Base-by-base conservation (phyloP, 2,888 invertebrate species). In the Hypsopygia costalis region DNA sequence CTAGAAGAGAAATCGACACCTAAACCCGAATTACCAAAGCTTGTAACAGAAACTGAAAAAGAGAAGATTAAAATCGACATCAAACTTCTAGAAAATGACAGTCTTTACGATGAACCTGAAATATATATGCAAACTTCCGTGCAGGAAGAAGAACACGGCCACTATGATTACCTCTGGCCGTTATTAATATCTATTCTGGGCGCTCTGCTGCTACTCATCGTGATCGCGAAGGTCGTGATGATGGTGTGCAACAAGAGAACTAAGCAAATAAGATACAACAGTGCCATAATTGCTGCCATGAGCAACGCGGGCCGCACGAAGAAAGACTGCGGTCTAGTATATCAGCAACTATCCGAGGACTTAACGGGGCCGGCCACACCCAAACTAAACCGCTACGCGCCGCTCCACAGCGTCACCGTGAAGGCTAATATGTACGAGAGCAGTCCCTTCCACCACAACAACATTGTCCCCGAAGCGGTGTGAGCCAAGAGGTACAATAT, bases 271-370 rank as follows among this genome's bases (percentile, higher is more conserved):
- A 74, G 83, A 67, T 89, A 88, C 56, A 88, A 88, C 71, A 87
- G 86, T 78, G 87, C 88, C 78, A 85, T 88, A 60, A 81, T 87
- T 46, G 87, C 87, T 22, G 87, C 86, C 41, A 88, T 91, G 90
- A 89, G 87, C 58, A 82, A 91, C 48, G 80, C 82, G 47, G 69
- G 79, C 10, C 87, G 88, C 46, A 86, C 90, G 30, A 93, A 92
- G 85, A 93, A 92, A 62, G 93, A 93, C 70, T 93, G 93, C 56
- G 93, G 93, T 1, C 90, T 94, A 44, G 93, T 95, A 11, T 95
- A 95, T 78, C 93, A 94, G 64, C 94, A 94, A 52, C 81, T 95
- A 40, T 94, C 94, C 7, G 95, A 95, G 72, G 95, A 95, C 55
- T 91, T 94, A 52, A 90, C 91, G 7, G 92, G 92, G 34, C 92